Evolutionary conservation across 1,140 invertebrate species (phyloP).

Genomic region (Muscidifurax raptorellus): DNA sequence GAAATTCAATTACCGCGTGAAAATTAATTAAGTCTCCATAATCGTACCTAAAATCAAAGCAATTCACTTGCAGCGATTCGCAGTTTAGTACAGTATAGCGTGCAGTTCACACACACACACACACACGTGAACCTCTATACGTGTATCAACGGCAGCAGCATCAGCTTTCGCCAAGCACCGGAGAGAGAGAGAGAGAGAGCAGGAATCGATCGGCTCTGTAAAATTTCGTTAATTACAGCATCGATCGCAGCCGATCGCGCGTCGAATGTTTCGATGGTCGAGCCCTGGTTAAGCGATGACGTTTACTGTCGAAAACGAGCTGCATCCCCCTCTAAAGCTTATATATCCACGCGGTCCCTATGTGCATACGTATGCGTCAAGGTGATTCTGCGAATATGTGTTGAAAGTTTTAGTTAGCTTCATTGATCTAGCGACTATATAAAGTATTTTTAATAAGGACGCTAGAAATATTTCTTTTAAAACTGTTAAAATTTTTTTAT

Average conservation of each 20-base stretch:
- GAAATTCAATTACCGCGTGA: background rate
- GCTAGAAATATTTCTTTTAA: no score
- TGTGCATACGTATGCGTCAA: background rate
- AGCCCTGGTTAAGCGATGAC: constrained; percentile 25
- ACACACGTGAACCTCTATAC: background rate
- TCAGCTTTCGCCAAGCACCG: background rate
- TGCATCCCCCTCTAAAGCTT: background rate
- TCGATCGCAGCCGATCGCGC: constrained; percentile 35
- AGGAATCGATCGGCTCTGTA: constrained; percentile 37
- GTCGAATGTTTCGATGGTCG: constrained; percentile 14
- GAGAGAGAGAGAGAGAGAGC: background rate
- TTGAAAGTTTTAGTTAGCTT: no score
- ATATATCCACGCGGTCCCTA: background rate
- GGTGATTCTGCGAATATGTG: no score
- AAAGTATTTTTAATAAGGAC: no score
- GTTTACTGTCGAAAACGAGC: constrained; percentile 27
- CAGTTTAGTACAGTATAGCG: constrained; percentile 16
- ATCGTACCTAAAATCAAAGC: background rate
- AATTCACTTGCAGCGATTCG: constrained; percentile 4
- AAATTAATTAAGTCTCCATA: constrained; percentile 26
- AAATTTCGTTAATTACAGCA: constrained; percentile 50
- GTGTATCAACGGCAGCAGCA: background rate
- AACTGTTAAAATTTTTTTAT: no score
- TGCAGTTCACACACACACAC: constrained; percentile 8
- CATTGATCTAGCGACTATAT: no score